Evolutionary conservation across 2,888 invertebrate species (phyloP).

Genomic region (Zootermopsis nevadensis): DNA sequence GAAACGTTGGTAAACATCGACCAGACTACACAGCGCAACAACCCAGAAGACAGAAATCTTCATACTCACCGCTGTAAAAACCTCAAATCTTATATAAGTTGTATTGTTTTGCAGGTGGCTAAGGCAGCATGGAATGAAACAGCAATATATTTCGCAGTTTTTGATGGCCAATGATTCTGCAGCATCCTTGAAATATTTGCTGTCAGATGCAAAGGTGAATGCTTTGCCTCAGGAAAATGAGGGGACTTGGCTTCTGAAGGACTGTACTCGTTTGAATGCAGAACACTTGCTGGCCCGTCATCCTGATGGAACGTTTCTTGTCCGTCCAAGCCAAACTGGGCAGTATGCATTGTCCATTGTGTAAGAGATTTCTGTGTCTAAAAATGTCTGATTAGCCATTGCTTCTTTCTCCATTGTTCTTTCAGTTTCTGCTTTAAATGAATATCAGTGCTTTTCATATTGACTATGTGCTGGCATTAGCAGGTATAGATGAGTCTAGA

Average conservation of each 20-base stretch:
- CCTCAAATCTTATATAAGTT: too few relatives aligned
- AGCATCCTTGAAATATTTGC: neutral
- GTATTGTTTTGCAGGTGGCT: slow-evolving; percentile 9
- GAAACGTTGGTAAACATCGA: too few relatives aligned
- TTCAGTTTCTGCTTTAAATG: too few relatives aligned
- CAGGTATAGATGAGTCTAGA: too few relatives aligned
- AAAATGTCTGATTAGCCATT: too few relatives aligned
- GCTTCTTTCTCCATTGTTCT: too few relatives aligned
- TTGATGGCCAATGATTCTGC: neutral
- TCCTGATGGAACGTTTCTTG: slow-evolving; percentile 35
- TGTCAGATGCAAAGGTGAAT: neutral
- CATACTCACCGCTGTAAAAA: too few relatives aligned
- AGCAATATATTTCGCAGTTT: slow-evolving; percentile 12
- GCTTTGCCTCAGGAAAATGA: slow-evolving; percentile 24
- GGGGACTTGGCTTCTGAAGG: slow-evolving; percentile 19
- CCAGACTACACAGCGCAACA: too few relatives aligned
- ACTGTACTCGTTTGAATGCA: slow-evolving; percentile 13
- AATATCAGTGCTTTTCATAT: too few relatives aligned
- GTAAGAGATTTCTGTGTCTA: neutral
- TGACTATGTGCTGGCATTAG: too few relatives aligned
- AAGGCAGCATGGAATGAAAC: slow-evolving; percentile 13
- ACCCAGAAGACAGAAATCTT: too few relatives aligned
- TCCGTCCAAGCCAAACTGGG: slow-evolving; percentile 33
- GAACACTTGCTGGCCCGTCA: slow-evolving; percentile 4
- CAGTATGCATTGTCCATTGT: slow-evolving; percentile 33